Conservation (phyloP, 2,888 invertebrate species). For the Microctonus brassicae region DNA sequence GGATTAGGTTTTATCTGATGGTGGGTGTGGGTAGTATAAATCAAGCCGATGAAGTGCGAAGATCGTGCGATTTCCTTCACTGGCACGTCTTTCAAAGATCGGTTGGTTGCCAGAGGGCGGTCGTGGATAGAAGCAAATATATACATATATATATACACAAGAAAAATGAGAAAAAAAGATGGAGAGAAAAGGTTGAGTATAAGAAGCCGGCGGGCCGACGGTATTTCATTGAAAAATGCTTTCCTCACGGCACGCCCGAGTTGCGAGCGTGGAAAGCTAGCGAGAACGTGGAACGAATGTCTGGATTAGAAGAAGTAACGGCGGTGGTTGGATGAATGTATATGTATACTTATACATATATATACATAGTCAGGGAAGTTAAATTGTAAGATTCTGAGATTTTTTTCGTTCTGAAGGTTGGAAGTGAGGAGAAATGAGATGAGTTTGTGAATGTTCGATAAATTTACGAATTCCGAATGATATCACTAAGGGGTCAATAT, state of each 20-base stretch:
- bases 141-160: background rate
- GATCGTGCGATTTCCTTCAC: constrained; percentile 46
- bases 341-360: too few species aligned
- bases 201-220: constrained; percentile 32
- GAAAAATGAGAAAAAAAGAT: background rate
- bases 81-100: constrained; percentile 37
- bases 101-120: constrained; percentile 10
- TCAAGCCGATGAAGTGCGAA: constrained; percentile 50
- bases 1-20: background rate
- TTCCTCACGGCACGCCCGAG: constrained; percentile 29
- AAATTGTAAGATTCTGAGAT: constrained; percentile 47
- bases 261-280: constrained; percentile 28
- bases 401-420: constrained; percentile 23
- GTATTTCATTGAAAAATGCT: constrained; percentile 55
- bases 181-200: constrained; percentile 18
- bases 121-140: background rate
- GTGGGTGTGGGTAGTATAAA: constrained; percentile 37
- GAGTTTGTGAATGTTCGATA: background rate
- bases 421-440: constrained; percentile 8
- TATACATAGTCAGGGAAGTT: background rate
- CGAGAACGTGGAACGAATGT: constrained; percentile 54
- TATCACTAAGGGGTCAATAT: background rate
- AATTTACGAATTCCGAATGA: constrained; percentile 34
- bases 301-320: constrained; percentile 56
- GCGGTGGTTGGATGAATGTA: constrained; percentile 35